phyloP scores from a whole-genome alignment of 2,888 invertebrate species.

The Aricia artaxerxes region DNA sequence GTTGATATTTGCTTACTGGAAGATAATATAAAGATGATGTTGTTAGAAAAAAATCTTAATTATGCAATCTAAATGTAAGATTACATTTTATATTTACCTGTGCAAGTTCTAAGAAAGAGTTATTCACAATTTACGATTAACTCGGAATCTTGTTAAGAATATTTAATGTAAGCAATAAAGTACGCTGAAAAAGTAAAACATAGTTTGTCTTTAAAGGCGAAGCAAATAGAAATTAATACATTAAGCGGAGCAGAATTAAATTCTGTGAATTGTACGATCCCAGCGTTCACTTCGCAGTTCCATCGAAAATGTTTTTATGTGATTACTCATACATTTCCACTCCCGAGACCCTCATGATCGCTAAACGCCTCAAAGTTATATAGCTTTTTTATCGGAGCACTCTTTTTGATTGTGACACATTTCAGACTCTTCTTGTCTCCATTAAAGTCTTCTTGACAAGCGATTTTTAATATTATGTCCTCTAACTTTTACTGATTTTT shows the following conservation, averaged over 20 bases:
- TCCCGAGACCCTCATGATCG: slow-evolving; percentile 22
- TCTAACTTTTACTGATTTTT: slow-evolving; percentile 13
- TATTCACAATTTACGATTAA: slow-evolving; percentile 17
- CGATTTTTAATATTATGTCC: slow-evolving; percentile 29
- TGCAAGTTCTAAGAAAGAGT: slow-evolving; percentile 3
- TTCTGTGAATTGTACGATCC: not conserved
- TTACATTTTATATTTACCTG: not conserved
- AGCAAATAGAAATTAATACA: slow-evolving; percentile 2
- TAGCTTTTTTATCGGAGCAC: slow-evolving; percentile 30
- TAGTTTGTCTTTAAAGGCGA: not conserved
- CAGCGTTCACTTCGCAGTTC: slow-evolving; percentile 1
- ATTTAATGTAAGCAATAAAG: not conserved
- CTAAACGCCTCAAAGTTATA: slow-evolving; percentile 29
- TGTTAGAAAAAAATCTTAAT: not conserved
- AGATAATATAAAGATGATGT: not conserved
- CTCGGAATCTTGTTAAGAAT: slow-evolving; percentile 1
- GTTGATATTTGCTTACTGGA: not conserved
- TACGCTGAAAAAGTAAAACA: not conserved
- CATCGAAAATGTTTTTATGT: slow-evolving; percentile 27
- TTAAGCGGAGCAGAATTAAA: not conserved
- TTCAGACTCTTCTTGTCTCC: slow-evolving; percentile 26
- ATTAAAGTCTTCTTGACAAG: slow-evolving; percentile 22
- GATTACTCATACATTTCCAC: slow-evolving; percentile 29
- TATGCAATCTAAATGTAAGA: not conserved
- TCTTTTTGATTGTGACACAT: slow-evolving; percentile 31